These are phyloP conservation scores for Drosophila birchii DNA, from an alignment of 2,888 invertebrate genomes.

Conservation along the genomic window DNA sequence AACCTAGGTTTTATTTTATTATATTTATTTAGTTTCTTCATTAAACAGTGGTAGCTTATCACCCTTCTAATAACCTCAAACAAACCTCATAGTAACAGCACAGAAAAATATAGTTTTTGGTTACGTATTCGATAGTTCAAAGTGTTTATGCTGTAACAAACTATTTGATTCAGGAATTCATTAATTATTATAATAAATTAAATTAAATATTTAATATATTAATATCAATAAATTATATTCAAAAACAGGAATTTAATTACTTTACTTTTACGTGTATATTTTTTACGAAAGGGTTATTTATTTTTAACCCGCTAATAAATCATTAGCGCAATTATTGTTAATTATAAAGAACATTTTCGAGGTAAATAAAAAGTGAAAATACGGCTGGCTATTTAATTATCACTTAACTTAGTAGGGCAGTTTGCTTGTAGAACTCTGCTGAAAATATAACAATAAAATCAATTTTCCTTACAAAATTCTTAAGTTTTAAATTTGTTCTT, in stretches of 20 bases:
- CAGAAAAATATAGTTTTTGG: background rate
- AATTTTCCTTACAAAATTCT: background rate
- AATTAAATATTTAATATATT: background rate
- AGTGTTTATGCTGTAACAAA: background rate
- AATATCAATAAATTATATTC: too few species aligned
- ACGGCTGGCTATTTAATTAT: background rate
- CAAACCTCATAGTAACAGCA: background rate
- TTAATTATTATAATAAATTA: too few species aligned
- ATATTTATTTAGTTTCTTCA: background rate
- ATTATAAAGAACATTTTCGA: background rate
- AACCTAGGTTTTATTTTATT: background rate
- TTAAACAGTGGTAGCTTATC: background rate
- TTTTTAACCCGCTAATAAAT: background rate
- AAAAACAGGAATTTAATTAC: background rate
- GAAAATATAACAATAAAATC: background rate
- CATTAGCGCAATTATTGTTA: background rate
- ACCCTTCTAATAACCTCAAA: slow-evolving; percentile 1
- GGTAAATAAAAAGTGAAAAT: slow-evolving; percentile 1
- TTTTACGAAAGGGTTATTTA: background rate
- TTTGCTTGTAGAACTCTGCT: background rate
- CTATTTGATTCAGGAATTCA: background rate
- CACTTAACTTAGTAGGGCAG: background rate
- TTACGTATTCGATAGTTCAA: background rate
- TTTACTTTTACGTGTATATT: background rate
- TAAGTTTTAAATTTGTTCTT: background rate